A percentile compares a stretch with the other conserved stretches of the same genome.
Conservation (phyloP, 2,888 invertebrate species). For the Noctua janthina region DNA sequence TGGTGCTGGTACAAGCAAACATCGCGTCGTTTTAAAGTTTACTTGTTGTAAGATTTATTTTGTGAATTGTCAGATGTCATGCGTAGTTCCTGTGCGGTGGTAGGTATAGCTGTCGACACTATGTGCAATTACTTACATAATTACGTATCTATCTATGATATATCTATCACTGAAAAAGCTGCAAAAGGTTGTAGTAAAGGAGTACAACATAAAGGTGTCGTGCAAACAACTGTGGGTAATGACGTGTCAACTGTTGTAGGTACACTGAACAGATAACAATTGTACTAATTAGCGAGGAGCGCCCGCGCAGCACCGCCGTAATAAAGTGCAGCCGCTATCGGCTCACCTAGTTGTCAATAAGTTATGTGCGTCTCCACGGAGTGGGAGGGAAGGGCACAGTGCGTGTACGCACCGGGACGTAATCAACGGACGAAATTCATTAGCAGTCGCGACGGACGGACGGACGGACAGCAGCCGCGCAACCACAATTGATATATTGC, state of each 20-base stretch:
- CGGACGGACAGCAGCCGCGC: slow-evolving; percentile 73
- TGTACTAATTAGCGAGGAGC: slow-evolving; percentile 62
- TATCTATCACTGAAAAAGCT: not conserved
- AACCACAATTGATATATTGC: slow-evolving; percentile 82
- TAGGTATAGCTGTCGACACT: not conserved
- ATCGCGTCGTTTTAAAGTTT: not conserved
- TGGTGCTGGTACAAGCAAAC: not conserved
- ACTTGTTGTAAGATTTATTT: not conserved
- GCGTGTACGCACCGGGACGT: slow-evolving; percentile 53
- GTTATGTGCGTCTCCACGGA: slow-evolving; percentile 45
- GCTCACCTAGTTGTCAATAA: slow-evolving; percentile 68
- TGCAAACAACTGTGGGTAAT: slow-evolving; percentile 31
- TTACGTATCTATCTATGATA: not conserved
- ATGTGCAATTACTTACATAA: not conserved
- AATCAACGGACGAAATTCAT: slow-evolving; percentile 71
- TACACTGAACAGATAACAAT: slow-evolving; percentile 49
- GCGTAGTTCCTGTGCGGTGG: not conserved
- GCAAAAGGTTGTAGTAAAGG: not conserved
- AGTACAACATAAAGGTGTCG: slow-evolving; percentile 9
- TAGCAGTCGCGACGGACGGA: slow-evolving; percentile 73
- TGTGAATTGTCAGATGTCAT: not conserved
- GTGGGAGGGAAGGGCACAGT: slow-evolving; percentile 9
- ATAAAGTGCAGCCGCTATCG: slow-evolving; percentile 65
- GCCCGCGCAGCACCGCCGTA: slow-evolving; percentile 30
- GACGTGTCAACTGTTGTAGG: slow-evolving; percentile 14